These are phyloP conservation scores for Leptodactylus fuscus DNA, from an alignment of 2,113 vertebrate genomes.

Conservation along the genomic window DNA sequence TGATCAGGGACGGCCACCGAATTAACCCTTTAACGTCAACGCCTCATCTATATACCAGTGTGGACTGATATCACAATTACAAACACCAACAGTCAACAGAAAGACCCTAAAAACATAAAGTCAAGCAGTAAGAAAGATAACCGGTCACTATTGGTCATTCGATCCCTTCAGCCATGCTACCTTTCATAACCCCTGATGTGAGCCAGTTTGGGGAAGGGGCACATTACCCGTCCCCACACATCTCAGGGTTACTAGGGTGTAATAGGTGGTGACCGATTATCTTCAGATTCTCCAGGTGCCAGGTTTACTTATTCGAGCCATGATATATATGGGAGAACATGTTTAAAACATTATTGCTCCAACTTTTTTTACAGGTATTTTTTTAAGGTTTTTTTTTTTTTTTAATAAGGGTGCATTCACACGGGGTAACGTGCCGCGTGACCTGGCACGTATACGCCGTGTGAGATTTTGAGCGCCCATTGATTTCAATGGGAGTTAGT, in stretches of 20 bases:
- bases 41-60: conserved; percentile 4
- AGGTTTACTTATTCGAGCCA: background rate
- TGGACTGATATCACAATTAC: conserved; percentile 17
- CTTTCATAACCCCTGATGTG: background rate
- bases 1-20: background rate
- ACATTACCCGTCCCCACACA: background rate
- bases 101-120: background rate
- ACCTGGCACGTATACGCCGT: too few relatives aligned
- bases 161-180: background rate
- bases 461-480: too few relatives aligned
- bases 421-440: too few relatives aligned
- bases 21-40: background rate
- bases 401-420: too few relatives aligned
- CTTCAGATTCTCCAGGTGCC: background rate
- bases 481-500: too few relatives aligned
- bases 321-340: background rate
- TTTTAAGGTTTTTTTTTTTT: too few relatives aligned
- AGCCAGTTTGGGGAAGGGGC: background rate
- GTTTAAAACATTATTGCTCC: background rate
- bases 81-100: conserved; percentile 11
- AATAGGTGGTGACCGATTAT: background rate
- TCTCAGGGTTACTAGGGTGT: background rate
- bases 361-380: too few relatives aligned
- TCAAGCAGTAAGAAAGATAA: conserved; percentile 16
- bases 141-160: background rate